These are phyloP conservation scores for Sarcoramphus papa DNA, from an alignment of 2,797 vertebrate species.

Conservation along the genomic window DNA sequence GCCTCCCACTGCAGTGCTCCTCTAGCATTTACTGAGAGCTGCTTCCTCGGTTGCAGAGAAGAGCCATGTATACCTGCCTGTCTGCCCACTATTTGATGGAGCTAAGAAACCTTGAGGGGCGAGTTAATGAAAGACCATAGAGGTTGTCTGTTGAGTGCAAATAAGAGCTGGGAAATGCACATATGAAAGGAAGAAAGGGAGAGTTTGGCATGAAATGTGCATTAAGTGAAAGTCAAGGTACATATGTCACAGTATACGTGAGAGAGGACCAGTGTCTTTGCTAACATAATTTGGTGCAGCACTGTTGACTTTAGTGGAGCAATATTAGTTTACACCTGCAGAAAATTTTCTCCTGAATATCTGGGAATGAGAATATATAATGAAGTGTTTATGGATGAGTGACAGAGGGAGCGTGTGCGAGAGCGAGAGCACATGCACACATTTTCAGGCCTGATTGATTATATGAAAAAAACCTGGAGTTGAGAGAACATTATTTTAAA, in stretches of 20 bases:
- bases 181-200: background rate
- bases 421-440: background rate
- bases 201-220: background rate
- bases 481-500: constrained; percentile 62
- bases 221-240: background rate
- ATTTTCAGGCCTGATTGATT: constrained; percentile 52
- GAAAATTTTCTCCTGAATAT: background rate
- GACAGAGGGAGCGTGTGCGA: background rate
- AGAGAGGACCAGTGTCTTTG: background rate
- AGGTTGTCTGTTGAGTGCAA: background rate
- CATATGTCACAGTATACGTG: no score
- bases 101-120: background rate
- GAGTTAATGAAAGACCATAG: background rate
- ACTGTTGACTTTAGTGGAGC: background rate
- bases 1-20: background rate
- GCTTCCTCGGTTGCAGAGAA: background rate
- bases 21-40: background rate
- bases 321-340: constrained; percentile 25
- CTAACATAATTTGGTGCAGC: background rate
- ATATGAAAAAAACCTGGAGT: background rate
- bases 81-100: background rate
- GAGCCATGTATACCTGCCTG: background rate
- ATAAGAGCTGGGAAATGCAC: background rate
- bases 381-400: background rate
- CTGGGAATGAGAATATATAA: constrained; percentile 7